Percentiles rank a stretch among this genome's conserved stretches.
phyloP scores from a whole-genome alignment of 2,888 invertebrate genomes.

The Acrocera orbiculus region DNA sequence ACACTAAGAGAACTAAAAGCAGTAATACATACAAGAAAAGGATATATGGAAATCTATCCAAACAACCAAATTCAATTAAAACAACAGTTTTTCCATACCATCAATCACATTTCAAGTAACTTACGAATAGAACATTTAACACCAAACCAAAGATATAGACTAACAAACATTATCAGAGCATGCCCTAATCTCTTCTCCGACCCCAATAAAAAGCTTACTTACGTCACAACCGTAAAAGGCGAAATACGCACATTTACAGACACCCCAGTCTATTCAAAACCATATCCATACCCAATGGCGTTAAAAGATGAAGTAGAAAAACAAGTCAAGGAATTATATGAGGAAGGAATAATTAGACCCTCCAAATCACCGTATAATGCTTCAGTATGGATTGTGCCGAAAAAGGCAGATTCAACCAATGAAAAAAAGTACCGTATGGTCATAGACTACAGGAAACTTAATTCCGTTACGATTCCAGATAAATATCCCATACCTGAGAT shows the following conservation, averaged over 20 bases:
- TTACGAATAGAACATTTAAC: slow-evolving; percentile 2
- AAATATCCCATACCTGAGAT: slow-evolving; percentile 9
- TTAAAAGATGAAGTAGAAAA: slow-evolving; percentile 4
- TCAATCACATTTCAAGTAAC: background rate
- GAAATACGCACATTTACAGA: slow-evolving; percentile 5
- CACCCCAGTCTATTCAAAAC: slow-evolving; percentile 4
- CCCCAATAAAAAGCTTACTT: slow-evolving; percentile 1
- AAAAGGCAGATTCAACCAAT: slow-evolving; percentile 6
- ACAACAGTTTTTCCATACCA: slow-evolving; percentile 1
- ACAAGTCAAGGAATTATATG: slow-evolving; percentile 6
- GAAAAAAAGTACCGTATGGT: slow-evolving; percentile 7
- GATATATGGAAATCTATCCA: background rate
- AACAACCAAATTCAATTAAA: background rate
- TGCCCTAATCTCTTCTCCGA: slow-evolving; percentile 1
- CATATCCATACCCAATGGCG: slow-evolving; percentile 5
- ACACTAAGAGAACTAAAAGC: background rate
- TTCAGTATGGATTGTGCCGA: slow-evolving; percentile 4
- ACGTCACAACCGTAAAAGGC: background rate
- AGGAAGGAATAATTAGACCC: slow-evolving; percentile 6
- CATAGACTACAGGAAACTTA: slow-evolving; percentile 9
- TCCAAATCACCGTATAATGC: slow-evolving; percentile 1
- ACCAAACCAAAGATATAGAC: background rate
- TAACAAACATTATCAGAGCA: background rate
- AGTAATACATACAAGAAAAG: slow-evolving; percentile 1
- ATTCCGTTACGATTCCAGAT: slow-evolving; percentile 8